Percentiles rank a stretch among this genome's conserved stretches.
These are phyloP conservation scores for Cichlasoma orientale DNA, from an alignment of 2,797 vertebrate genomes.

Conservation along the genomic window DNA sequence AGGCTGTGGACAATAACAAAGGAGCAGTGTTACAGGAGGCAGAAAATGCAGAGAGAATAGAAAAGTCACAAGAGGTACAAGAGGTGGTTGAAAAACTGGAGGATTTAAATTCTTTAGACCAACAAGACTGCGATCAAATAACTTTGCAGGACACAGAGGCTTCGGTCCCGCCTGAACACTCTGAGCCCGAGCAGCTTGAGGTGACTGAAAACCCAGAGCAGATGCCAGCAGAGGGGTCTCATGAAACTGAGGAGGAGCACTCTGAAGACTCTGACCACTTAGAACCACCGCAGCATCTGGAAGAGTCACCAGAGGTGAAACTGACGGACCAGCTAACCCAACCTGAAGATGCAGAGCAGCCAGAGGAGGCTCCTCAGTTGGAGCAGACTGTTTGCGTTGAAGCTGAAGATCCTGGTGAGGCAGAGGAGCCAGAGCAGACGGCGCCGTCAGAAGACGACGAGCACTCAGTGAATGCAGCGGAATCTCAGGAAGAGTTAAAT, in stretches of 20 bases:
- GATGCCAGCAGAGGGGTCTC: slow-evolving; percentile 8
- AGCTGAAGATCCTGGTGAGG: slow-evolving; percentile 12
- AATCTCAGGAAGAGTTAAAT: slow-evolving; percentile 14
- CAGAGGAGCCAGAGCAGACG: slow-evolving; percentile 23
- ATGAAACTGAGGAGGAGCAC: neutral
- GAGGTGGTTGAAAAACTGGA: slow-evolving; percentile 23
- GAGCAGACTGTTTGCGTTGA: slow-evolving; percentile 28
- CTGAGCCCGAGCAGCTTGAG: slow-evolving; percentile 8
- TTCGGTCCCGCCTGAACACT: neutral
- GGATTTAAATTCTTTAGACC: slow-evolving; percentile 18
- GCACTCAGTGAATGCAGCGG: neutral
- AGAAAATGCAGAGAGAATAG: slow-evolving; percentile 22
- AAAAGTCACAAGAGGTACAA: neutral
- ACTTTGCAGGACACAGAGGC: neutral
- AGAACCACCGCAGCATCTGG: neutral
- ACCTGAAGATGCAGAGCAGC: slow-evolving; percentile 15
- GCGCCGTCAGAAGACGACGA: slow-evolving; percentile 31
- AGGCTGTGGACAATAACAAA: neutral
- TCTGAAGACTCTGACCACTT: neutral
- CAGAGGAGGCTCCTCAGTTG: slow-evolving; percentile 13
- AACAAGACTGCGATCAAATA: slow-evolving; percentile 7
- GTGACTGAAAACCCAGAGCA: neutral
- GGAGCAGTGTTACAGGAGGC: slow-evolving; percentile 1
- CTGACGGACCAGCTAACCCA: slow-evolving; percentile 9
- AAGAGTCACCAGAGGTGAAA: slow-evolving; percentile 26